A percentile compares a stretch with the other conserved stretches of the same genome.
Conservation (phyloP, 2,797 vertebrate species). For the Carapus acus region DNA sequence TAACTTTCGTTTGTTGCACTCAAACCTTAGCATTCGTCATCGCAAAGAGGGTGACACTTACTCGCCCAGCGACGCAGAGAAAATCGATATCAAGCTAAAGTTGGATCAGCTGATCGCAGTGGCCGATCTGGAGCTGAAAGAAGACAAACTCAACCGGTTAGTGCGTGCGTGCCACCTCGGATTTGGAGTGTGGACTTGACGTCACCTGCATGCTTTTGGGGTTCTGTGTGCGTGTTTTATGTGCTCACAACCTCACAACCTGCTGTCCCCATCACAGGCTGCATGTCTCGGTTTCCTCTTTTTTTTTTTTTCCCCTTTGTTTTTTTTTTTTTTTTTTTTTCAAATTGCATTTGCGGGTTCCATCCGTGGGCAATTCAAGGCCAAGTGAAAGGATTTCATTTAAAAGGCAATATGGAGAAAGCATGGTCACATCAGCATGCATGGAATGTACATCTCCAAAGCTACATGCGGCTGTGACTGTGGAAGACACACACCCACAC, state of each 20-base stretch:
- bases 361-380: no score
- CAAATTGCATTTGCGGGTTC: no score
- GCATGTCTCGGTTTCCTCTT: no score
- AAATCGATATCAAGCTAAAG: constrained; percentile 95
- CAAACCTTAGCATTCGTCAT: constrained; percentile 79
- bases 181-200: constrained; percentile 17
- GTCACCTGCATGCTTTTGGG: constrained; percentile 12
- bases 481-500: no score
- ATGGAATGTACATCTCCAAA: no score
- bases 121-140: constrained; percentile 93
- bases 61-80: constrained; percentile 93
- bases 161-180: constrained; percentile 37
- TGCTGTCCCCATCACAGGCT: no score
- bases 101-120: constrained; percentile 96
- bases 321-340: no score
- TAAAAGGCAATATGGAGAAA: background rate
- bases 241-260: no score
- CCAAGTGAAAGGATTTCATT: no score
- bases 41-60: constrained; percentile 95
- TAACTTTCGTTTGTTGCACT: background rate
- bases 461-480: no score
- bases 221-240: background rate
- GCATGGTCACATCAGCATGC: no score
- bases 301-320: no score
- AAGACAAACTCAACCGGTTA: constrained; percentile 95